These are phyloP conservation scores for Amiota mariae DNA, from an alignment of 2,888 invertebrate genomes.

Conservation along the genomic window DNA sequence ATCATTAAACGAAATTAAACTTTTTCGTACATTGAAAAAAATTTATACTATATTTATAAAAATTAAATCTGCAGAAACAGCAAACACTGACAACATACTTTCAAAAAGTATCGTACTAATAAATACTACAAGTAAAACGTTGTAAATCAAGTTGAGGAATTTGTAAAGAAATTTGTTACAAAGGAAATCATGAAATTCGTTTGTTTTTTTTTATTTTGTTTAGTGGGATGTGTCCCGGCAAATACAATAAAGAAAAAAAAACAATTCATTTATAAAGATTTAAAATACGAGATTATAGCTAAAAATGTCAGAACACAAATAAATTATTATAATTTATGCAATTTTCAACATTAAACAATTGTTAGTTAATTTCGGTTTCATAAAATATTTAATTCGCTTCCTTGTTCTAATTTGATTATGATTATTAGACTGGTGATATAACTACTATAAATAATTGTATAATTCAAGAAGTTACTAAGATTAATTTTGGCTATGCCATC, in stretches of 20 bases:
- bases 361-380: too few species aligned
- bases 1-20: not conserved
- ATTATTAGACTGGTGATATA: too few species aligned
- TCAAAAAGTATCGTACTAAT: too few species aligned
- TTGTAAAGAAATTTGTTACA: not conserved
- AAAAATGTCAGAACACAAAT: conserved; percentile 19
- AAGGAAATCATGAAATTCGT: too few species aligned
- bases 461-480: too few species aligned
- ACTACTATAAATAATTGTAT: too few species aligned
- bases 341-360: too few species aligned
- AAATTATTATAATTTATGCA: not conserved
- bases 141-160: conserved; percentile 3
- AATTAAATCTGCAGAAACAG: not conserved
- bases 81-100: not conserved
- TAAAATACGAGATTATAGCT: conserved; percentile 6
- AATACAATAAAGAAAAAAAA: not conserved
- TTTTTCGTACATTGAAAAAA: not conserved
- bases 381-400: too few species aligned
- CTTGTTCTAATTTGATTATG: too few species aligned
- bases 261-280: conserved; percentile 20
- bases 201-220: too few species aligned
- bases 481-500: too few species aligned
- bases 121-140: not conserved
- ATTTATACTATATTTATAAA: not conserved
- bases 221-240: too few species aligned